Base-by-base conservation (phyloP, 1,140 invertebrate genomes). In the Drosophila navojoa region DNA sequence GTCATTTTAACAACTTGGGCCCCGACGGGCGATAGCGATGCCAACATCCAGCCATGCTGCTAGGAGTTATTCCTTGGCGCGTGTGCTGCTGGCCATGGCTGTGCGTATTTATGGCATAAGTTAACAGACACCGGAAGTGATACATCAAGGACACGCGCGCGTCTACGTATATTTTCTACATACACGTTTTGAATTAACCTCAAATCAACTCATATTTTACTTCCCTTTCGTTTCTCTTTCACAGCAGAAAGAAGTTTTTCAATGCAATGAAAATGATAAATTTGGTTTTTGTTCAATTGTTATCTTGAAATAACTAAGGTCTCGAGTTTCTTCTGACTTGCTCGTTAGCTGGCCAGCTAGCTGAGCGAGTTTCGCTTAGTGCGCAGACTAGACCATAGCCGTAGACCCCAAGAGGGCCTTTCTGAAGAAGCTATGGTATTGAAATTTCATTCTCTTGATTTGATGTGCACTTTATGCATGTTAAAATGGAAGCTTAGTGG, bases 61-160 rank as follows among this genome's bases (percentile, higher is more conserved):
- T 2, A 15, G n/a, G n/a, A 44, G 5, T 54, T 27, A 54, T 64
- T 55, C 44, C 67, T 52, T 50, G 71, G 82, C 75, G 82, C 82
- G 82, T 87, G 82, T 86, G 76, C 67, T 82, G 79, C 61, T 87
- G 71, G 63, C 73, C 79, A 76, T 61, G 35, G 35, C 35, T 68
- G 57, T 71, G 79, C 84, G 82, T 89, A 89, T 87, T 89, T 89
- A 87, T 87, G 79, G 76, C 76, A 67, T 84, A 87, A 87, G 76
- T 87, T 87, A 87, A 84, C 84, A 87, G 84, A 87, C 84, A 89
- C 61, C 79, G 84, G 84, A 87, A 87, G 84, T 89, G 84, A 89
- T 87, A 87, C 84, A 87, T 87, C 84, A 87, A 87, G 84, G 79
- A 87, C 82, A 87, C 72, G 61, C 68, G 58, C 52, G 27, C 40